A percentile compares a stretch with the other conserved stretches of the same genome.
phyloP scores from a whole-genome alignment of 1,140 invertebrate genomes.

The Drosophila ercepeae region DNA sequence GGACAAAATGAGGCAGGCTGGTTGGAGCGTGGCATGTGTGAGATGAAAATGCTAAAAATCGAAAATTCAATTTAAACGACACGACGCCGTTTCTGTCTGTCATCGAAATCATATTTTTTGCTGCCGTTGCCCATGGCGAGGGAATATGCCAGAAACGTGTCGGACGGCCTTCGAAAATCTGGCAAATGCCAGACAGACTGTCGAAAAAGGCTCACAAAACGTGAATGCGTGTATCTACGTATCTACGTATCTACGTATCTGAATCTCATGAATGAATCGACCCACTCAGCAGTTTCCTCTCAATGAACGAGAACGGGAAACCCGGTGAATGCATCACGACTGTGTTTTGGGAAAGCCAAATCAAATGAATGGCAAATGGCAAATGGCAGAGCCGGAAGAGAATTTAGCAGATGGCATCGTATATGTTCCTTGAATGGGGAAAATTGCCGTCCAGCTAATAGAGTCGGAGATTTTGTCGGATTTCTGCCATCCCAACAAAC shows the following conservation, averaged over 20 bases:
- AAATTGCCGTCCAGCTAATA: constrained; percentile 54
- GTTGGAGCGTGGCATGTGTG: constrained; percentile 11
- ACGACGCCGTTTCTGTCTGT: constrained; percentile 41
- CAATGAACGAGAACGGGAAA: constrained; percentile 25
- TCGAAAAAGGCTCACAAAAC: constrained; percentile 32
- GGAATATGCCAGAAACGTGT: constrained; percentile 70
- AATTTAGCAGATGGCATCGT: constrained; percentile 53
- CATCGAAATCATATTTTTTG: constrained; percentile 60
- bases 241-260: constrained; percentile 13
- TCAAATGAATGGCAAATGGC: constrained; percentile 1
- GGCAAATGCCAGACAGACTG: constrained; percentile 63
- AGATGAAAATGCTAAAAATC: constrained; percentile 54
- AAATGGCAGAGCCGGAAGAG: constrained; percentile 13
- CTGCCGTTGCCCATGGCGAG: background rate
- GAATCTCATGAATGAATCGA: constrained; percentile 57
- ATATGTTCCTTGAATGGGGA: constrained; percentile 43
- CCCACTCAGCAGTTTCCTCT: constrained; percentile 36
- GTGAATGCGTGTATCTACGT: constrained; percentile 6
- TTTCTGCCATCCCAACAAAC: constrained; percentile 32
- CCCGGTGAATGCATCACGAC: constrained; percentile 55
- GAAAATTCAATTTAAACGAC: constrained; percentile 71
- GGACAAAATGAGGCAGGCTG: constrained; percentile 19
- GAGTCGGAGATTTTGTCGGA: constrained; percentile 32
- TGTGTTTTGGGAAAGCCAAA: constrained; percentile 24
- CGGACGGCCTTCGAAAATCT: constrained; percentile 55